These are phyloP conservation scores for Pitangus sulphuratus DNA, from an alignment of 2,797 vertebrate species.

Conservation along the genomic window DNA sequence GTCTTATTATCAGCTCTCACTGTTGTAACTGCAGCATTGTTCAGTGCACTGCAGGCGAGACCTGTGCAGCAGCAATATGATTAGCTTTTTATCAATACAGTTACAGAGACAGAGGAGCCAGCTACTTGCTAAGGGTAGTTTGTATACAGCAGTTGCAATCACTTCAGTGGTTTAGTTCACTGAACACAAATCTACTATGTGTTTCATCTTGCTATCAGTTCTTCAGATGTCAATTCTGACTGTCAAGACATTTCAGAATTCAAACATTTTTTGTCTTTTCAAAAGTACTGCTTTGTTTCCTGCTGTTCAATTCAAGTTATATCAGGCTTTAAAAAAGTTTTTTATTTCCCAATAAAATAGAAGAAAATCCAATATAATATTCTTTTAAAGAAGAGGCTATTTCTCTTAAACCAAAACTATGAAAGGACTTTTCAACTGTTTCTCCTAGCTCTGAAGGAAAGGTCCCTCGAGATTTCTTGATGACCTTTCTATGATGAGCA, in stretches of 20 bases:
- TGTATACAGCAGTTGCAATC: not conserved
- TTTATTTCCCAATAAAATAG: not conserved
- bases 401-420: not conserved
- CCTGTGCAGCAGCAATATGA: not conserved
- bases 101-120: not conserved
- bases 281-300: not conserved
- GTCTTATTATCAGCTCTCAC: not conserved
- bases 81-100: not conserved
- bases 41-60: not conserved
- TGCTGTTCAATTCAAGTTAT: not conserved
- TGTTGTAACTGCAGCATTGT: not conserved
- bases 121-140: not conserved
- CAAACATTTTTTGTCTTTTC: not conserved
- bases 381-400: not conserved
- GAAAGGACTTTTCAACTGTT: not conserved
- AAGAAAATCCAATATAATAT: not conserved
- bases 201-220: not conserved
- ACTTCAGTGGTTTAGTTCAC: not conserved
- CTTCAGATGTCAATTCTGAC: not conserved
- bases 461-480: not conserved
- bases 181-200: not conserved
- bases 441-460: not conserved
- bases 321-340: not conserved
- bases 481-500: not conserved
- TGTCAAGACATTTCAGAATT: not conserved